Base-by-base conservation (phyloP, 2,113 vertebrate genomes). In the Pygoscelis adeliae region DNA sequence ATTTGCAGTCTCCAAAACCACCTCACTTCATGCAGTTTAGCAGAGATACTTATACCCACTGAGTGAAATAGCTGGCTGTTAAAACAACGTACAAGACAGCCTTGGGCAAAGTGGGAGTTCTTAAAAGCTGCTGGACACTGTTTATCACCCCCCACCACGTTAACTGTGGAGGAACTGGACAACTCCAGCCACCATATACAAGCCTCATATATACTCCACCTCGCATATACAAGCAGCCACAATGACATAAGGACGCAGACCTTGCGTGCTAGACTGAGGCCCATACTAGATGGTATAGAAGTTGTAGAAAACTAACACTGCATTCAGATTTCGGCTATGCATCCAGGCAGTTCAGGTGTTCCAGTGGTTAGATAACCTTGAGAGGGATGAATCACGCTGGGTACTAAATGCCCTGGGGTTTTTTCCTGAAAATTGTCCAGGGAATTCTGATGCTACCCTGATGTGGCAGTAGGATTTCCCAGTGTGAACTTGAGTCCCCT, bases 191-290 rank as follows among this genome's bases (percentile, higher is more conserved):
- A 67, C 40, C 15, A 26, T 10, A 29, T 27, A 42, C 0, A 0
- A 59, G 21, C 14, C 15, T 52, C 2, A 0, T 8, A 30, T 20
- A 34, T 8, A 53, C 9, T 46, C 15, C 25, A 70, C 23, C 66
- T 5, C 2, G 0, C 29, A 34, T 5, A 16, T 4, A 44, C 2
- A 5, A 83, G 67, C 3, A 4, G 38, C 32, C 81, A 69, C 63
- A 55, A 19, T 26, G 22, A 59, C 30, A 22, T 0, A 7, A 14
- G 15, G 30, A 81, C 0, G 0, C 34, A 73, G 29, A 61, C 15
- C 14, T 36, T 70, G 36, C 53, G 50, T 61, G 11, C 53, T n/a
- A 42, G n/a, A 32, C 30, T 27, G 20, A 73, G 65, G 46, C 5
- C 40, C 23, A 21, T 9, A 52, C 32, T 8, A 49, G 26, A 55